Evolutionary conservation across 2,888 invertebrate genomes (phyloP).

Genomic region (Philereme transversata): DNA sequence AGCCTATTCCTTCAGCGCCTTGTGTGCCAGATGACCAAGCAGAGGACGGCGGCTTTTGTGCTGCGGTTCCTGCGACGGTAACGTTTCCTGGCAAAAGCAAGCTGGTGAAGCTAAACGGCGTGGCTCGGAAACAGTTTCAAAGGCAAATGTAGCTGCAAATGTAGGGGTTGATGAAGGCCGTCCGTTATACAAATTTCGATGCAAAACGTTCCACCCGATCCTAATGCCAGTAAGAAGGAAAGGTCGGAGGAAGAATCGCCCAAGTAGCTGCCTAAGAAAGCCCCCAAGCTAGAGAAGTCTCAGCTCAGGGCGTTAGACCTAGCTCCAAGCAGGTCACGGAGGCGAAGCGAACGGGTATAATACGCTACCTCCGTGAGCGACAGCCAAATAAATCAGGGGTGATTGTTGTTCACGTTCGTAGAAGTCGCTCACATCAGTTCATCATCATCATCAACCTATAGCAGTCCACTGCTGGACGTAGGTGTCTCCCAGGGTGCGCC

Average conservation of each 20-base stretch:
- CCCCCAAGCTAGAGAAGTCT: conserved; percentile 1
- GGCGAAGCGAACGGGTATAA: neutral
- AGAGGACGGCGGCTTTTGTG: neutral
- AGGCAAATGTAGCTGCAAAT: neutral
- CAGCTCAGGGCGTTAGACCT: neutral
- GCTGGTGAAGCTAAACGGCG: neutral
- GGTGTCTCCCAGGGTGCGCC: no score
- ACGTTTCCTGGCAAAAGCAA: neutral
- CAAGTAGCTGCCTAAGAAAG: neutral
- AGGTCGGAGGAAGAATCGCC: neutral
- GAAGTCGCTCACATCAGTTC: no score
- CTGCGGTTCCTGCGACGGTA: neutral
- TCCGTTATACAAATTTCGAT: neutral
- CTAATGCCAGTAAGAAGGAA: neutral
- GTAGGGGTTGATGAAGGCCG: neutral
- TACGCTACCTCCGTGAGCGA: no score
- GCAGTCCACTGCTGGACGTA: no score
- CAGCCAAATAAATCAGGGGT: no score
- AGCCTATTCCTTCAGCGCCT: neutral
- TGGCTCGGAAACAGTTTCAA: conserved; percentile 1
- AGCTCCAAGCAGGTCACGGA: conserved; percentile 5
- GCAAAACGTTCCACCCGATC: neutral
- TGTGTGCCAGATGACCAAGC: neutral
- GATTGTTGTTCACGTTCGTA: no score
- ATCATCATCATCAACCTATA: no score